phyloP scores from a whole-genome alignment of 2,113 vertebrate species.

The Butorides virescens region DNA sequence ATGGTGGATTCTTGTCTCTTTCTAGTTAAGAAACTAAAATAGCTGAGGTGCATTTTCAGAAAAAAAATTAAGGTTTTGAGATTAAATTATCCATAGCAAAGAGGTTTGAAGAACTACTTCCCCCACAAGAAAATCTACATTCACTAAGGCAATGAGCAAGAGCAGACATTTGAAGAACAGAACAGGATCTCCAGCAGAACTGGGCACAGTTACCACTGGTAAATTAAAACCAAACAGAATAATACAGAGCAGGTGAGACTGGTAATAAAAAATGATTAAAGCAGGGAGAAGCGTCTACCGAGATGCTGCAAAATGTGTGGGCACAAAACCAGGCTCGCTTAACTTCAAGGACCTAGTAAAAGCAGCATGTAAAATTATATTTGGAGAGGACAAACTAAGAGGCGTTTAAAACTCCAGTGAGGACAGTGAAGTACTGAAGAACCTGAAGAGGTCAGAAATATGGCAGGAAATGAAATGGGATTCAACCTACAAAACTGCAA shows the following conservation, averaged over 20 bases:
- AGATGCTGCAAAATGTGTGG: background rate
- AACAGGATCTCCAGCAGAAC: background rate
- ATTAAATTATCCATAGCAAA: background rate
- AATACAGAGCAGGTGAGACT: background rate
- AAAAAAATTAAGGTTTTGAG: background rate
- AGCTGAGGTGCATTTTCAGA: background rate
- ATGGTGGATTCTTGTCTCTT: background rate
- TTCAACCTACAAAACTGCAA: background rate
- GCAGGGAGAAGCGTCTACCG: background rate
- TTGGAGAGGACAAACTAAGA: background rate
- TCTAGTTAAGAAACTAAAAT: background rate
- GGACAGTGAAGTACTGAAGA: background rate
- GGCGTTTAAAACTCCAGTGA: background rate
- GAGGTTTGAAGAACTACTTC: background rate
- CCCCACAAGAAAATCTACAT: background rate
- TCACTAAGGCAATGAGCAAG: background rate
- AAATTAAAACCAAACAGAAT: background rate
- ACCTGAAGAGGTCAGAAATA: constrained; percentile 7
- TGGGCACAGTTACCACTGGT: background rate
- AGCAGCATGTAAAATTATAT: background rate
- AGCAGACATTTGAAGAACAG: background rate
- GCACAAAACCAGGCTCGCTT: background rate
- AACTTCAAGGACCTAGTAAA: background rate
- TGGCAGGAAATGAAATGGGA: constrained; percentile 8
- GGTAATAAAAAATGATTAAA: background rate